Percentiles rank a stretch among this genome's conserved stretches.
phyloP scores from a whole-genome alignment of 2,113 vertebrate species.

The Athene cunicularia region DNA sequence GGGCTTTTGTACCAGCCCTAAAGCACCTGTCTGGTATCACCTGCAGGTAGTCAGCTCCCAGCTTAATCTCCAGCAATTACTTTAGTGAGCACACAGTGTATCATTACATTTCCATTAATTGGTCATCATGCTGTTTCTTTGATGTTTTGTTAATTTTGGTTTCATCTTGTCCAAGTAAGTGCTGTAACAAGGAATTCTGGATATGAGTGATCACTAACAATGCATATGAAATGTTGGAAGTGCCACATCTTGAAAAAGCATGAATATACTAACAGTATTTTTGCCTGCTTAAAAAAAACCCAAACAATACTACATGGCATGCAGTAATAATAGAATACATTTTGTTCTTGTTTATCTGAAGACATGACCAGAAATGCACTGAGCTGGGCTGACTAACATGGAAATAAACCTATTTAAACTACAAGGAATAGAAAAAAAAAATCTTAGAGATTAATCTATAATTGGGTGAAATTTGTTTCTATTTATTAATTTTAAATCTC shows the following conservation, averaged over 20 bases:
- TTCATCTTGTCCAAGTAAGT: slow-evolving; percentile 33
- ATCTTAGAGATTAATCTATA: background rate
- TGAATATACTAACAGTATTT: slow-evolving; percentile 46
- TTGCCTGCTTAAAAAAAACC: slow-evolving; percentile 53
- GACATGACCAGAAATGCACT: slow-evolving; percentile 54
- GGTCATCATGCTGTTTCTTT: slow-evolving; percentile 10
- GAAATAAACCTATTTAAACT: slow-evolving; percentile 2
- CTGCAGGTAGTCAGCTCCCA: slow-evolving; percentile 44
- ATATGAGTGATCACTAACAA: slow-evolving; percentile 22
- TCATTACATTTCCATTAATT: slow-evolving; percentile 9
- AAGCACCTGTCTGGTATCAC: background rate
- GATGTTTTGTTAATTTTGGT: background rate
- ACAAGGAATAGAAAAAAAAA: background rate
- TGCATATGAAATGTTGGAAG: slow-evolving; percentile 26
- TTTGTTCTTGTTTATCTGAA: slow-evolving; percentile 42
- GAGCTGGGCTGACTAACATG: slow-evolving; percentile 4
- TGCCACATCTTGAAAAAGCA: slow-evolving; percentile 61
- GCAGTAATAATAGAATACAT: slow-evolving; percentile 35
- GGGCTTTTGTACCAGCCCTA: background rate
- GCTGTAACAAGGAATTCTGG: slow-evolving; percentile 25
- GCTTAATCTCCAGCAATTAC: background rate
- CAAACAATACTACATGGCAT: slow-evolving; percentile 56
- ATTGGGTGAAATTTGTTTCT: background rate
- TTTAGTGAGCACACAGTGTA: background rate
- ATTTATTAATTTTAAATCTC: background rate